Evolutionary conservation across 2,888 invertebrate species (phyloP).

Genomic region (Alitta virens): DNA sequence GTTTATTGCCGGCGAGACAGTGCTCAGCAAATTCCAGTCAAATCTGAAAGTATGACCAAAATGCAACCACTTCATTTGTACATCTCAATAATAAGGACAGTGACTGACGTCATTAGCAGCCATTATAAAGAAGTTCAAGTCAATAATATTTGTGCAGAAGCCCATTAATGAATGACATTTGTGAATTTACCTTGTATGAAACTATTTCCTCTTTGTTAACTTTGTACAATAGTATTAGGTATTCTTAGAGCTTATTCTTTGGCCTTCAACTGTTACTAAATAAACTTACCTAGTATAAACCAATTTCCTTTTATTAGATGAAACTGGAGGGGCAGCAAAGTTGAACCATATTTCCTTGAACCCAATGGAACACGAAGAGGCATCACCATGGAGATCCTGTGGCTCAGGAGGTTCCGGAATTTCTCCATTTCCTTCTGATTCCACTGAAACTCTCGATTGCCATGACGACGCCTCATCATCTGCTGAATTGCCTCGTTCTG

Average conservation of each 20-base stretch:
- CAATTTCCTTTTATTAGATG: constrained; percentile 89
- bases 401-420: background rate
- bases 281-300: constrained; percentile 85
- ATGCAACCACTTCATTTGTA: too few relatives aligned
- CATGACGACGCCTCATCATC: constrained; percentile 25
- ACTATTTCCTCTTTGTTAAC: too few relatives aligned
- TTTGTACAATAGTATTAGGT: too few relatives aligned
- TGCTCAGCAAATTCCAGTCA: constrained; percentile 94
- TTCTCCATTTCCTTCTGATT: constrained; percentile 1
- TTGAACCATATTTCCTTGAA: constrained; percentile 93
- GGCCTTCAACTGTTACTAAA: too few relatives aligned
- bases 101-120: too few relatives aligned
- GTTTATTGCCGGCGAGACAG: constrained; percentile 93
- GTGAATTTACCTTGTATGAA: too few relatives aligned
- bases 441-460: constrained; percentile 11
- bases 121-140: too few relatives aligned
- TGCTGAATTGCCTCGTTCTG: constrained; percentile 21
- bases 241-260: too few relatives aligned
- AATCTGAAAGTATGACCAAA: constrained; percentile 62
- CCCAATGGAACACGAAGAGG: constrained; percentile 80
- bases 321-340: constrained; percentile 93
- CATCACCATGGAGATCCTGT: constrained; percentile 49
- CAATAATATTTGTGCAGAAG: too few relatives aligned
- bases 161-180: too few relatives aligned
- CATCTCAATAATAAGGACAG: too few relatives aligned